Percentiles rank a stretch among this genome's conserved stretches.
phyloP scores from a whole-genome alignment of 2,797 vertebrate species.

The Amniataba percoides region DNA sequence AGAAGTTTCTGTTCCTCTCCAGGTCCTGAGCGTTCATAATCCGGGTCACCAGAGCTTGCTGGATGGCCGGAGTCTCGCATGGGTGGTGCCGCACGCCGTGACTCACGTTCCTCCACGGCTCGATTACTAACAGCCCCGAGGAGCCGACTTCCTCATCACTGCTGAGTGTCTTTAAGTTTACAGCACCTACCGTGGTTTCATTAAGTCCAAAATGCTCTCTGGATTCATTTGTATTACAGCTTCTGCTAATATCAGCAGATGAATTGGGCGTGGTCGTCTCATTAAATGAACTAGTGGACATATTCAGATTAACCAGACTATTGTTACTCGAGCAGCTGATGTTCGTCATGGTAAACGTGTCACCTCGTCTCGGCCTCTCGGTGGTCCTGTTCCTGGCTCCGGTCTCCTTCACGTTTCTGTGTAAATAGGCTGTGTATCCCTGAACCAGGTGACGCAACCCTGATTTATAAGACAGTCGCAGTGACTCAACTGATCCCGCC shows the following conservation, averaged over 20 bases:
- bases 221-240: conserved; percentile 10
- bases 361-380: neutral
- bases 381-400: conserved; percentile 8
- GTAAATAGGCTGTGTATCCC: conserved; percentile 69
- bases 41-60: conserved; percentile 67
- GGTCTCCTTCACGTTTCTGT: conserved; percentile 66
- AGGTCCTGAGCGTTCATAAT: conserved; percentile 70
- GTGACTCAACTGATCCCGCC: conserved; percentile 65
- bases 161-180: neutral
- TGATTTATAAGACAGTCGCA: conserved; percentile 70
- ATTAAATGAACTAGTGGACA: neutral
- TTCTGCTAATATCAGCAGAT: neutral
- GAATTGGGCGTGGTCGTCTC: conserved; percentile 4
- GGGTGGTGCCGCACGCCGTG: conserved; percentile 72
- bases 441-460: conserved; percentile 58
- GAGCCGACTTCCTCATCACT: neutral
- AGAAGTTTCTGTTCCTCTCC: conserved; percentile 68
- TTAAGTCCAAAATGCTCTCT: conserved; percentile 10
- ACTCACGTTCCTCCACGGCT: conserved; percentile 68
- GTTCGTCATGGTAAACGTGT: conserved; percentile 11
- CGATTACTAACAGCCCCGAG: conserved; percentile 71
- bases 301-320: neutral
- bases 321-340: conserved; percentile 20
- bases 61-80: conserved; percentile 75
- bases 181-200: rapidly evolving